phyloP scores from a whole-genome alignment of 2,888 invertebrate species.

The Epiblema foenella region DNA sequence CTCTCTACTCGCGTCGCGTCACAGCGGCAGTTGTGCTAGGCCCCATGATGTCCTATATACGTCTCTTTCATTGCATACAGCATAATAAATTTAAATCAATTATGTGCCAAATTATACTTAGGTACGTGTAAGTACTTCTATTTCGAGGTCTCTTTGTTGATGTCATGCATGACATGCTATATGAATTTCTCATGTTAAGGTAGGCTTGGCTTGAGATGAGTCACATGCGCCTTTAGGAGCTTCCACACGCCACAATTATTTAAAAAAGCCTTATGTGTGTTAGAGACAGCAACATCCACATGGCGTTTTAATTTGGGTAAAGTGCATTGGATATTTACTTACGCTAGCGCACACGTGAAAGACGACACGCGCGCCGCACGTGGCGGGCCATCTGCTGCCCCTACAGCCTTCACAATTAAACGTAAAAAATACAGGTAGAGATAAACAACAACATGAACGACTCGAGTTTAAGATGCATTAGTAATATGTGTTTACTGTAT shows the following conservation, averaged over 20 bases:
- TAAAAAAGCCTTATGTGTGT: slow-evolving; percentile 1
- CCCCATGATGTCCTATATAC: too few species aligned
- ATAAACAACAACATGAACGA: slow-evolving; percentile 14
- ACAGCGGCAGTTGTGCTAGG: too few species aligned
- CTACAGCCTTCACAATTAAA: slow-evolving; percentile 16
- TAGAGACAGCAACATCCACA: not conserved
- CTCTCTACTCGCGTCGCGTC: too few species aligned
- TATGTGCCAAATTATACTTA: not conserved
- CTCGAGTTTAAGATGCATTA: not conserved
- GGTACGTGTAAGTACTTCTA: not conserved
- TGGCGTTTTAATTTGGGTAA: not conserved
- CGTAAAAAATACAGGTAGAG: slow-evolving; percentile 28
- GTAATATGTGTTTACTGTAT: too few species aligned
- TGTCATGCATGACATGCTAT: not conserved
- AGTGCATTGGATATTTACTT: not conserved
- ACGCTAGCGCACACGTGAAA: slow-evolving; percentile 14
- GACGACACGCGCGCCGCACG: slow-evolving; percentile 43
- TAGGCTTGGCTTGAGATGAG: not conserved
- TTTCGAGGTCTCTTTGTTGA: not conserved
- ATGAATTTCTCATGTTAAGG: not conserved
- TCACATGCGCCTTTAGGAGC: not conserved
- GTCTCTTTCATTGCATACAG: too few species aligned
- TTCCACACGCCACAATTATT: slow-evolving; percentile 23
- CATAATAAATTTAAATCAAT: too few species aligned
- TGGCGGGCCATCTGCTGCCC: slow-evolving; percentile 47